Conservation (phyloP, 2,797 vertebrate genomes). For the Euthynnus affinis region DNA sequence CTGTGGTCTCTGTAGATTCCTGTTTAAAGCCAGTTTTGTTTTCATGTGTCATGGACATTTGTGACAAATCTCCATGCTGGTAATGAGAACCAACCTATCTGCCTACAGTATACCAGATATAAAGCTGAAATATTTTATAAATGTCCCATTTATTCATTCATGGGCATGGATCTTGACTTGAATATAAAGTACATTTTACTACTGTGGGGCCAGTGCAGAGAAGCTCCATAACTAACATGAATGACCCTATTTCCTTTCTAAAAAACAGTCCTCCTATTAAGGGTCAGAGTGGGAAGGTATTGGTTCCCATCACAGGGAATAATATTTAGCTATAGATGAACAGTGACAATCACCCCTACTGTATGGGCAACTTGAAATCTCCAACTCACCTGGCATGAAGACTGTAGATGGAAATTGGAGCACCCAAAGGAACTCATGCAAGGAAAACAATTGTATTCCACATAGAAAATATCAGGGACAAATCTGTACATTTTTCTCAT, state of each 20-base stretch:
- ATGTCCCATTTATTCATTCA: neutral
- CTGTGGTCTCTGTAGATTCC: neutral
- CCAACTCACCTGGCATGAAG: neutral
- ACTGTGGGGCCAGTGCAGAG: neutral
- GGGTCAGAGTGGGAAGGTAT: neutral
- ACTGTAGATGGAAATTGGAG: constrained; percentile 4
- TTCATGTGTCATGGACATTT: neutral
- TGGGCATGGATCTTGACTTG: neutral
- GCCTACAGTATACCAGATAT: neutral
- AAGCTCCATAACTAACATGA: too few relatives aligned
- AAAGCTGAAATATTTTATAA: neutral
- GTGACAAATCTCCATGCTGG: neutral
- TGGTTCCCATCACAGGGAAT: constrained; percentile 11
- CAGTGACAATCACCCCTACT: neutral
- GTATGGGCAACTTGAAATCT: neutral
- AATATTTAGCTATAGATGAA: constrained; percentile 21
- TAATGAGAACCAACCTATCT: too few relatives aligned
- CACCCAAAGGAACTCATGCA: constrained; percentile 1
- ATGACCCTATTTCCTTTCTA: neutral
- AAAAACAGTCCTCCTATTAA: neutral
- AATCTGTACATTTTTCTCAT: constrained; percentile 4
- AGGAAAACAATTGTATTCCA: constrained; percentile 20
- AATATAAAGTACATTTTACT: neutral
- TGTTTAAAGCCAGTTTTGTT: constrained; percentile 4
- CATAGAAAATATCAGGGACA: constrained; percentile 1